Evolutionary conservation across 2,888 invertebrate genomes (phyloP), one percentile per base, ranked within the genome.

Genomic region (Thereva nobilitata): DNA sequence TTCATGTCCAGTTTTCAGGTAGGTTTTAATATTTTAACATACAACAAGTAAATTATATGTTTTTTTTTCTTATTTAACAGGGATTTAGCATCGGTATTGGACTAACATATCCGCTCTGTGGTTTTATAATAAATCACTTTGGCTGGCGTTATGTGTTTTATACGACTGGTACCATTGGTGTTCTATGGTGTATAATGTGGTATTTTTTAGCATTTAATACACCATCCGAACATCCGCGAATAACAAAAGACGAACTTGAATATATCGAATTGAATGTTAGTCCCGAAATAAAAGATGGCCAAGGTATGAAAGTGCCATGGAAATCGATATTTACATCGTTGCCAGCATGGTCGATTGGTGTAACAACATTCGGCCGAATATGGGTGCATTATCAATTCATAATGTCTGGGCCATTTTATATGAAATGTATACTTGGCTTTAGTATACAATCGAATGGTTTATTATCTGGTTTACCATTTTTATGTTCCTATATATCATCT

Each of bases 1-100:
- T 89, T 89, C 76, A 89, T 89, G 89, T 89, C 89, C 53, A 88
- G 88, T 75, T 89, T 89, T 78, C 89, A 86, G 86, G 85, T 85
- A 78, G 76, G 61, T 56, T 4, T 23, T 23, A 12, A 56, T 45
- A 23, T 23, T 23, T 23, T 23, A 1, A 23, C 23, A 23, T 2
- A 23, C 23, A 23, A 23, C 1, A 23, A 23, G 23, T 23, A 23
- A n/a, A 40, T 49, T 35, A n/a, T 57, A 40, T 3, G 38, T 5
- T 35, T 49, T 8, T 41, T 57, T 50, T 7, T n/a, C 6, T 10
- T 10, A 52, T 44, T 42, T n/a, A 70, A 76, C 73, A 79, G 84
- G 88, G 89, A 75, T 89, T 89, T 81, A 89, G 88, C 76, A 87
- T 89, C 74, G 89, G 89, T 35, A 89, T 89, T 71, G 89, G 89